Evolutionary conservation across 2,797 vertebrate species (phyloP).

Genomic region (Tinamus major): DNA sequence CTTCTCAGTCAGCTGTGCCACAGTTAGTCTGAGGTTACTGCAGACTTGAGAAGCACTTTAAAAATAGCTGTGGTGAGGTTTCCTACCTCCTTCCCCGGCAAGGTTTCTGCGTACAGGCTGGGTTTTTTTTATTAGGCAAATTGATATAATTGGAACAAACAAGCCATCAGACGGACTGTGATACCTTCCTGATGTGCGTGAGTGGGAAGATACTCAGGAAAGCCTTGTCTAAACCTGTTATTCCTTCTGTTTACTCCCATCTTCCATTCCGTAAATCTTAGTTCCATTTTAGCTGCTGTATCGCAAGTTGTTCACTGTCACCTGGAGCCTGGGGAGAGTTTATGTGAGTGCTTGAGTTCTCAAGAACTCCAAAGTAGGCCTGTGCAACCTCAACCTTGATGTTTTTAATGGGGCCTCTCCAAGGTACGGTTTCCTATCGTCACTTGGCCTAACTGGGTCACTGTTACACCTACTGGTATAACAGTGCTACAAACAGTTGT

Average conservation of each 20-base stretch:
- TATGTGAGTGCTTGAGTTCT: background rate
- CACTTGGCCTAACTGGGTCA: conserved; percentile 19
- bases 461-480: background rate
- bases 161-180: background rate
- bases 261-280: background rate
- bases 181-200: background rate
- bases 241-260: background rate
- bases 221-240: background rate
- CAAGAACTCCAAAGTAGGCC: background rate
- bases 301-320: accelerated
- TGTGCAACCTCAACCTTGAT: background rate
- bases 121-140: background rate
- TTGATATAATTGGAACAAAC: background rate
- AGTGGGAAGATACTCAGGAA: background rate
- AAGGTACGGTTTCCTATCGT: background rate
- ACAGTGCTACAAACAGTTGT: background rate
- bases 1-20: background rate
- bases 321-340: background rate
- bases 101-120: background rate
- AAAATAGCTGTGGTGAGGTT: background rate
- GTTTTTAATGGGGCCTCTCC: conserved; percentile 20
- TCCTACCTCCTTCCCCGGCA: background rate
- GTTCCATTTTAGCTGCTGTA: background rate
- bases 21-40: background rate
- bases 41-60: background rate